Conservation (phyloP, 2,888 invertebrate species). For the Acronicta psi region DNA sequence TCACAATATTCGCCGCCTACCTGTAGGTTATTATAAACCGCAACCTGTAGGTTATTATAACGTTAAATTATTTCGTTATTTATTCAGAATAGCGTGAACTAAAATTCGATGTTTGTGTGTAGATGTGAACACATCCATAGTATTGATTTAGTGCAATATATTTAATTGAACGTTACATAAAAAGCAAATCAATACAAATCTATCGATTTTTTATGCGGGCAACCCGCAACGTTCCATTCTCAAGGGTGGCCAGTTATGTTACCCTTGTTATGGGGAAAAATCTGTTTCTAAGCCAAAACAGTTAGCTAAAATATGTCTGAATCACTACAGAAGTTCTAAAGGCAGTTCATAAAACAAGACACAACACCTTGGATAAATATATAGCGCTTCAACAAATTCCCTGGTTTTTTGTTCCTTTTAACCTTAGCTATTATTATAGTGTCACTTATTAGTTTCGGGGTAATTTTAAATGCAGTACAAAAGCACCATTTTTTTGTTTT, state of each 20-base stretch:
- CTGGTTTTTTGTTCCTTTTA: no score
- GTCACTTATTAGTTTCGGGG: slow-evolving; percentile 23
- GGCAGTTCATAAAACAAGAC: neutral
- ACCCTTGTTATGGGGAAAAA: slow-evolving; percentile 36
- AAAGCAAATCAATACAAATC: neutral
- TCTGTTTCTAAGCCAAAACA: no score
- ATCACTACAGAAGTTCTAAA: neutral
- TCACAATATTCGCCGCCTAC: no score
- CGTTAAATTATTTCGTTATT: no score
- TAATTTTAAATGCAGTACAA: slow-evolving; percentile 55
- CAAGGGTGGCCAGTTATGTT: slow-evolving; percentile 22
- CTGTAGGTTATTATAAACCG: no score
- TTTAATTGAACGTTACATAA: slow-evolving; percentile 13
- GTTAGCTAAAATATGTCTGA: neutral
- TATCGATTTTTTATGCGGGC: slow-evolving; percentile 6
- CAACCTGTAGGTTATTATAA: no score
- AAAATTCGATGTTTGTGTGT: no score
- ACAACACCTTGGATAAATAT: neutral
- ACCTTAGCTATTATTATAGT: neutral
- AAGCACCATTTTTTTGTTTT: slow-evolving; percentile 74
- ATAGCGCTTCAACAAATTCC: neutral
- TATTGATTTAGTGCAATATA: neutral
- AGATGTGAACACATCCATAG: slow-evolving; percentile 4
- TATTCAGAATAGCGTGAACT: no score
- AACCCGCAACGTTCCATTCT: slow-evolving; percentile 14